Conservation (phyloP, 1,140 invertebrate genomes). For the Drosophila prosaltans region DNA sequence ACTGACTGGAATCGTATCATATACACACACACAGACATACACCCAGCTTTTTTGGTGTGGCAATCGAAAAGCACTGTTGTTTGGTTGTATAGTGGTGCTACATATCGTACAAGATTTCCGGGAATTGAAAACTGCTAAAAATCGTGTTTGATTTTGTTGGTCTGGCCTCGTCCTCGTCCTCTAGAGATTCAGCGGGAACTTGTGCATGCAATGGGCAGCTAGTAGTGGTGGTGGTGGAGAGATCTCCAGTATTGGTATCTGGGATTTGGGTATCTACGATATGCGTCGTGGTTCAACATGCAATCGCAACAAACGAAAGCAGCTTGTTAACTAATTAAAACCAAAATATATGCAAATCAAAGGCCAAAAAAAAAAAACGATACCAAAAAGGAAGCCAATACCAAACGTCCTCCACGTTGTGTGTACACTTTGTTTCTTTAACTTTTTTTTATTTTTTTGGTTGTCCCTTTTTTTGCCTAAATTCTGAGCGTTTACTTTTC, state of each 20-base stretch:
- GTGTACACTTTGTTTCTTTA: background rate
- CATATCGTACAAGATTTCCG: conserved; percentile 81
- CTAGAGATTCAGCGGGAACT: conserved; percentile 15
- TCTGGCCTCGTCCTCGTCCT: conserved; percentile 34
- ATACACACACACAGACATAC: background rate
- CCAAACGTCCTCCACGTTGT: background rate
- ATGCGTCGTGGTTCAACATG: conserved; percentile 80
- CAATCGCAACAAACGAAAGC: conserved; percentile 82
- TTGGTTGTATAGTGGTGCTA: conserved; percentile 70
- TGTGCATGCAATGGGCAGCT: conserved; percentile 58
- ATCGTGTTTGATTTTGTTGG: conserved; percentile 80
- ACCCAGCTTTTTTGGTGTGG: conserved; percentile 41
- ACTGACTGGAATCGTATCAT: background rate
- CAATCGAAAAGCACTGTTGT: conserved; percentile 35
- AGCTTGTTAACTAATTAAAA: conserved; percentile 83
- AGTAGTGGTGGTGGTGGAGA: background rate
- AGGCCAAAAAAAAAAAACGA: conserved; percentile 50
- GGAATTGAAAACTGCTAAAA: conserved; percentile 82
- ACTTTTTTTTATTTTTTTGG: background rate
- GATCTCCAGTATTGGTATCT: conserved; percentile 10
- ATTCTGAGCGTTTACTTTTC: conserved; percentile 5
- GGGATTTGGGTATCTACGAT: conserved; percentile 60
- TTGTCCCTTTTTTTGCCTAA: conserved; percentile 18
- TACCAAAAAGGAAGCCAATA: conserved; percentile 32
- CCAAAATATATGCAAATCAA: conserved; percentile 83